Evolutionary conservation across 2,797 vertebrate genomes (phyloP).

Genomic region (Sebastes baramenuke): DNA sequence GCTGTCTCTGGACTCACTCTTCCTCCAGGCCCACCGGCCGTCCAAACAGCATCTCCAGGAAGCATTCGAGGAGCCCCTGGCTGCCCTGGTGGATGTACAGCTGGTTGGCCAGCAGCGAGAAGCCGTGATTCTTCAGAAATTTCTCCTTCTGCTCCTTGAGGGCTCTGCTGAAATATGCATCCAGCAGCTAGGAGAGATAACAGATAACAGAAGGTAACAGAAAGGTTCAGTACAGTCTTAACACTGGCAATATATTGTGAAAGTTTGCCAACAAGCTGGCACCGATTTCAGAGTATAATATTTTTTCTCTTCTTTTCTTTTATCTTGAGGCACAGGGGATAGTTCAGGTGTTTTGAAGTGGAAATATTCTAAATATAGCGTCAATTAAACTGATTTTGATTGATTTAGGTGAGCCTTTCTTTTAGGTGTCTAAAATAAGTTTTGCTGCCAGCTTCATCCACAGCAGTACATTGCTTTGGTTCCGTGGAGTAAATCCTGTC

Average conservation of each 20-base stretch:
- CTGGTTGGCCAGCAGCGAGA: slow-evolving; percentile 97
- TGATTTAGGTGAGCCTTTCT: too few species aligned
- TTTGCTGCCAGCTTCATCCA: too few species aligned
- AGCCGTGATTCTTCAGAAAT: slow-evolving; percentile 96
- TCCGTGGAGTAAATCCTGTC: too few species aligned
- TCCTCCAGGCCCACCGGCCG: slow-evolving; percentile 90
- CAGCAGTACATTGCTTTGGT: too few species aligned
- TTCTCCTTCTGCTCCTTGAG: slow-evolving; percentile 96
- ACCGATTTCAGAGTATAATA: not conserved
- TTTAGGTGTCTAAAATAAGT: too few species aligned
- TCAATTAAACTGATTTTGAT: too few species aligned
- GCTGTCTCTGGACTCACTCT: slow-evolving; percentile 85
- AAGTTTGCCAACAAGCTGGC: not conserved
- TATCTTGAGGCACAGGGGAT: not conserved
- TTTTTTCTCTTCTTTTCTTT: not conserved
- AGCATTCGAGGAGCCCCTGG: slow-evolving; percentile 91
- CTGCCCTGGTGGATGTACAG: slow-evolving; percentile 95
- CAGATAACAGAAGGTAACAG: not conserved
- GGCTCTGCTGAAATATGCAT: slow-evolving; percentile 95
- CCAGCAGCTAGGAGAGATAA: slow-evolving; percentile 84
- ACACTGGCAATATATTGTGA: not conserved
- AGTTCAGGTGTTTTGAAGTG: too few species aligned
- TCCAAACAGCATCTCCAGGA: slow-evolving; percentile 94
- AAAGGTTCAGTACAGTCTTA: not conserved
- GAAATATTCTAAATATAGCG: too few species aligned